Percentiles rank a stretch among this genome's conserved stretches.
Evolutionary conservation across 2,113 vertebrate species (phyloP).

Genomic region (Carollia perspicillata): DNA sequence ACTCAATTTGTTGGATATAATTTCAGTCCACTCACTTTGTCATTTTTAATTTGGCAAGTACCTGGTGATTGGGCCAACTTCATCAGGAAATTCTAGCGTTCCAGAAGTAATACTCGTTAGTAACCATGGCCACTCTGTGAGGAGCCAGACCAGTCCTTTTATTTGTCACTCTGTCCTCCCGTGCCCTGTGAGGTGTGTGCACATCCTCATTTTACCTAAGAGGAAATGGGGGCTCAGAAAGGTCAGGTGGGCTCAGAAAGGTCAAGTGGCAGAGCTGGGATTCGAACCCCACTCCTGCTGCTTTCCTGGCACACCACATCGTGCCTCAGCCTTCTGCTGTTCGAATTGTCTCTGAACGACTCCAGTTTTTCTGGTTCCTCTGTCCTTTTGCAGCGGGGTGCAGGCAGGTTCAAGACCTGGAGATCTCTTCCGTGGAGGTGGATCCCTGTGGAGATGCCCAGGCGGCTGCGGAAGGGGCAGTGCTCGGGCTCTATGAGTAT

Average conservation of each 20-base stretch:
- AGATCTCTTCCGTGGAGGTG: slow-evolving; percentile 90
- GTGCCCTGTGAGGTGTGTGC: background rate
- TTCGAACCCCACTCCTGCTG: background rate
- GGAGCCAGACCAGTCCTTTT: too few relatives aligned
- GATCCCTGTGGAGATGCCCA: slow-evolving; percentile 95
- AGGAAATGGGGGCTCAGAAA: background rate
- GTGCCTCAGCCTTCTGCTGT: background rate
- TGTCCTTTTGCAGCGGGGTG: slow-evolving; percentile 86
- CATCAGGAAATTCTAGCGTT: background rate
- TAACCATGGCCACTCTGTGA: background rate
- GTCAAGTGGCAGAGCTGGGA: background rate
- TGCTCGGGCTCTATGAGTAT: slow-evolving; percentile 93
- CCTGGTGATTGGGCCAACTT: background rate
- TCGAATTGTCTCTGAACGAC: background rate
- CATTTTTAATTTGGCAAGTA: background rate
- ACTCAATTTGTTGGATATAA: background rate
- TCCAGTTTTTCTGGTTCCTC: background rate
- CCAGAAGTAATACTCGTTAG: background rate
- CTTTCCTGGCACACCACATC: background rate
- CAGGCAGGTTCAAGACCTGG: slow-evolving; percentile 91
- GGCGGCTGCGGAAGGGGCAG: slow-evolving; percentile 93
- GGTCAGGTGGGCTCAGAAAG: background rate
- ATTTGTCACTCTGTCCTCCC: background rate
- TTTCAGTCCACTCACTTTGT: background rate
- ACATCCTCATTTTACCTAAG: background rate